Evolutionary conservation across 92 coral and sea anemone genomes (phyloP).

Genomic region (Palythoa grandiflora): DNA sequence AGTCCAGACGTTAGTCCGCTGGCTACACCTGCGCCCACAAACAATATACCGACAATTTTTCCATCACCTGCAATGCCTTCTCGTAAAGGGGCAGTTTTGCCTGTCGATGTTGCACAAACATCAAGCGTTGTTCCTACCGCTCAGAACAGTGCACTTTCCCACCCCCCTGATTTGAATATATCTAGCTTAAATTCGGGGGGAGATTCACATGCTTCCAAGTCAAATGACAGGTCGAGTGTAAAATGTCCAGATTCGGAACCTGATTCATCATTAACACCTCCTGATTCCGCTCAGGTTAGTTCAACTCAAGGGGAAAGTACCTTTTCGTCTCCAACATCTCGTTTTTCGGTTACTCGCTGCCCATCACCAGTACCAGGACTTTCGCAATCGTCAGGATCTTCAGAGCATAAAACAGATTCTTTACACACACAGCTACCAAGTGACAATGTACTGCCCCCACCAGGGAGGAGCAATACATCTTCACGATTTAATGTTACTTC

Average conservation of each 20-base stretch:
- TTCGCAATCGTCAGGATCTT: background rate
- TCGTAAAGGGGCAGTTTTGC: background rate
- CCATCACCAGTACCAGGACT: slow-evolving; percentile 28
- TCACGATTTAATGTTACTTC: slow-evolving; percentile 19
- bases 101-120: background rate
- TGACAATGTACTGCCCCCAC: background rate
- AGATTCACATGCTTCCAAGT: background rate
- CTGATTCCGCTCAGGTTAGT: slow-evolving; percentile 8
- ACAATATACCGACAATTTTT: background rate
- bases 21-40: slow-evolving; percentile 21
- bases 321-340: background rate
- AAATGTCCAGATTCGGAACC: slow-evolving; percentile 1
- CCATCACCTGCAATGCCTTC: slow-evolving; percentile 1
- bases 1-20: slow-evolving; percentile 47
- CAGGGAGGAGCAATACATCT: background rate
- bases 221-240: background rate
- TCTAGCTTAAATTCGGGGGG: background rate
- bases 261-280: background rate
- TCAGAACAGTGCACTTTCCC: background rate
- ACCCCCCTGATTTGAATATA: background rate
- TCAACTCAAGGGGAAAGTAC: slow-evolving; percentile 4
- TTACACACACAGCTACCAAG: background rate
- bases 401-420: slow-evolving; percentile 2
- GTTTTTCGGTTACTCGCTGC: slow-evolving; percentile 31
- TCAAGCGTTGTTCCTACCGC: background rate